Evolutionary conservation across 2,888 invertebrate species (phyloP).

Genomic region (Incurvaria masculella): DNA sequence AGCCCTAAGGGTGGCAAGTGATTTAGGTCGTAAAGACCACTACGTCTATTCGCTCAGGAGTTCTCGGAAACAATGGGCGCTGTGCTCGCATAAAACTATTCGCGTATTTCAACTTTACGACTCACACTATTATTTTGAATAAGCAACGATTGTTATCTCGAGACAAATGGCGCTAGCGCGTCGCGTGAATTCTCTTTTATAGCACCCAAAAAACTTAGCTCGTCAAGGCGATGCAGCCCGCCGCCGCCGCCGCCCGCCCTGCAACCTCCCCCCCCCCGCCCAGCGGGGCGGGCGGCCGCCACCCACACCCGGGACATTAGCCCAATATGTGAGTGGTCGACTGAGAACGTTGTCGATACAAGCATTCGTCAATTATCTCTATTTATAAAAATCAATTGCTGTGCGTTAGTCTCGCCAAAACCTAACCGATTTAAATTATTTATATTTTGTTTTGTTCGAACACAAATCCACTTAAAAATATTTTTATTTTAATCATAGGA

Average conservation of each 20-base stretch:
- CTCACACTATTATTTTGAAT: constrained; percentile 11
- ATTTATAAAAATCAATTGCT: no score
- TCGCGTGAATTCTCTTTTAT: neutral
- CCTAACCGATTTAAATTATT: no score
- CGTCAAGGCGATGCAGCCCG: neutral
- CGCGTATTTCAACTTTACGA: constrained; percentile 30
- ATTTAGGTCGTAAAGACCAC: no score
- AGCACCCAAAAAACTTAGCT: neutral
- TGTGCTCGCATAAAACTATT: constrained; percentile 25
- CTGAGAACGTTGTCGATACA: no score
- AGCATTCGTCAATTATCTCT: no score
- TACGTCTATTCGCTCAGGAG: no score
- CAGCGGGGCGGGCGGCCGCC: neutral
- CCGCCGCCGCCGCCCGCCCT: neutral
- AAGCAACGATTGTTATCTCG: neutral
- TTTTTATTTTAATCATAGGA: no score
- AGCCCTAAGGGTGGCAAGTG: no score
- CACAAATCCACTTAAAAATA: no score
- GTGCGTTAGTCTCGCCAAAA: no score
- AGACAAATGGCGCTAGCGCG: neutral
- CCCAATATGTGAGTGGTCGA: neutral
- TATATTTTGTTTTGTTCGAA: no score
- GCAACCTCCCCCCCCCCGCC: neutral
- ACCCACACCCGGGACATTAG: neutral
- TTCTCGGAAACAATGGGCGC: neutral